Base-by-base conservation (phyloP, 1,140 invertebrate genomes). In the Spodoptera frugiperda region DNA sequence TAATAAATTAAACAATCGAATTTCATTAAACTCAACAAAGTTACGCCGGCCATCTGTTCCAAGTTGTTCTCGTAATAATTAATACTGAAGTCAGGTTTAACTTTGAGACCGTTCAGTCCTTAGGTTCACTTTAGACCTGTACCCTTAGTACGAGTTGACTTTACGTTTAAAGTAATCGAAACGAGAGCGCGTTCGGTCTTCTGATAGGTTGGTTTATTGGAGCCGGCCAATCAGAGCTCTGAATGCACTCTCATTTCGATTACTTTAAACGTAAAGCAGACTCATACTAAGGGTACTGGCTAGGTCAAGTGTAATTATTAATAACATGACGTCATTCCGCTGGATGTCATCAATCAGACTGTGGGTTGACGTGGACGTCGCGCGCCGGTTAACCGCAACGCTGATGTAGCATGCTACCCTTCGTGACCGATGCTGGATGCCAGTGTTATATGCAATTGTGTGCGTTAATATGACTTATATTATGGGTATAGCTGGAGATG, bases 391-490 rank as follows among this genome's bases (percentile, higher is more conserved):
- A 82, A 88, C 89, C 88, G 84, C 90, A 89, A 84, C 83, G 84
- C 90, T 91, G 89, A 91, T 85, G 87, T 84, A 83, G 89, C 89
- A 85, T 84, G 82, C 87, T 84, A 84, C 82, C 83, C 85, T 86
- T 86, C 82, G 82, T 79, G 83, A 82, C 78, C 84, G 30, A 61
- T 82, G 83, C 79, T 81, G 73, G 44, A 49, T 73, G 53, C 17
- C 55, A 73, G 17, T 73, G 54, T 67, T 67, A 49, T 67, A 67
- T 59, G 33, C 33, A 57, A 73, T 73, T 61, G 55, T 73, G 44
- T 73, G 63, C 49, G 39, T 59, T 57, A 72, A 73, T 61, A 57
- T 61, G 71, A 61, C 71, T 17, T 33, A 33, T 57, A 44, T 63
- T 63, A 63, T 63, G 17, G 33, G 15, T 63, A 46, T n/a, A 17